Percentiles rank a stretch among this genome's conserved stretches.
Evolutionary conservation across 1,140 invertebrate species (phyloP).

Genomic region (Eueides isabella): DNA sequence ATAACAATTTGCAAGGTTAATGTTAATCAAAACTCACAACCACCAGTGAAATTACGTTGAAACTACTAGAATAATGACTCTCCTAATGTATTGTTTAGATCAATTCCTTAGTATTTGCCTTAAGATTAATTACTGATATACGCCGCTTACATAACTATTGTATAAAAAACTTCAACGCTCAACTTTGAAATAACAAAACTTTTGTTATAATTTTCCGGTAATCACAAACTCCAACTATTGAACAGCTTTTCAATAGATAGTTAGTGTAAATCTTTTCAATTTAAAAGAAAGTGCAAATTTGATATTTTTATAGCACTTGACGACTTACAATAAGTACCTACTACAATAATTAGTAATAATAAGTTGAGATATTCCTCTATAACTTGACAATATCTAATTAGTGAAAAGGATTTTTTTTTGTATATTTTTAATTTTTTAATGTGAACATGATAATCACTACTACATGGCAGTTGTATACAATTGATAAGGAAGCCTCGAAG

Average conservation of each 20-base stretch:
- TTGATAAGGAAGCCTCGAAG: background rate
- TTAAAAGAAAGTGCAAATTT: background rate
- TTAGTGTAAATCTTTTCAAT: background rate
- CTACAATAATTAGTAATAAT: background rate
- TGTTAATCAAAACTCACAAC: too few species aligned
- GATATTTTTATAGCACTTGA: background rate
- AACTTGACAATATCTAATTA: background rate
- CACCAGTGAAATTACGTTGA: background rate
- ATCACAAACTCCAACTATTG: background rate
- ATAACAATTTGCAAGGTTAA: background rate
- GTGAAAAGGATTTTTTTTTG: background rate
- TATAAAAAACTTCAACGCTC: background rate
- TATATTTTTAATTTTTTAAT: background rate
- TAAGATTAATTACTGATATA: background rate
- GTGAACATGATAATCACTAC: background rate
- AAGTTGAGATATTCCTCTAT: constrained; percentile 1
- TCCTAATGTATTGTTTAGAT: background rate
- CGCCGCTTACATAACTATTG: background rate
- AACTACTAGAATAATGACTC: background rate
- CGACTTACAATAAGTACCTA: background rate
- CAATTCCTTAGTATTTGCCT: background rate
- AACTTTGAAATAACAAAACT: background rate
- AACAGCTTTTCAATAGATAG: background rate
- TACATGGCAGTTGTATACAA: background rate
- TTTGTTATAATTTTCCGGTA: background rate